phyloP scores from a whole-genome alignment of 2,113 vertebrate species.

The Sisor rabdophorus region DNA sequence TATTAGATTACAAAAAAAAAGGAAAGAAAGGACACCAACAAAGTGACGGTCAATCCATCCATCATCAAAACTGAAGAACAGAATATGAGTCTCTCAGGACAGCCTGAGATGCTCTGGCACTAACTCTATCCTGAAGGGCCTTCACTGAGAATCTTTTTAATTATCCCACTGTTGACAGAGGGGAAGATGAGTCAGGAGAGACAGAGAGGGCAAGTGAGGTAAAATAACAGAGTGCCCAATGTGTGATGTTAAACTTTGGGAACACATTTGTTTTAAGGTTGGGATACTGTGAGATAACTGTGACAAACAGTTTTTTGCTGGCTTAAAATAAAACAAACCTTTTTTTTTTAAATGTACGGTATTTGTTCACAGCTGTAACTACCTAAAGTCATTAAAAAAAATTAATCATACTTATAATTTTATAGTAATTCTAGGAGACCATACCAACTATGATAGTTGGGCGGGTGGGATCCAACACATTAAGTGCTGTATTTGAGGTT shows the following conservation, averaged over 20 bases:
- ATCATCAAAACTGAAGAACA: conserved; percentile 57
- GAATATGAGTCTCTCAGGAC: conserved; percentile 55
- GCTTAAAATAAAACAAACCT: too few relatives aligned
- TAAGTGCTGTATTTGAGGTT: not conserved
- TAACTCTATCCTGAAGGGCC: conserved; percentile 35
- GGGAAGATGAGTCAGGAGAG: conserved; percentile 22
- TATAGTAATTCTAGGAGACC: not conserved
- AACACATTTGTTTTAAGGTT: not conserved
- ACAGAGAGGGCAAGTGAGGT: not conserved
- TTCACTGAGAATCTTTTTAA: conserved; percentile 42
- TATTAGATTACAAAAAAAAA: conserved; percentile 54
- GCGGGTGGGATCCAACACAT: too few relatives aligned
- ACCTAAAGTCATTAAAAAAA: not conserved
- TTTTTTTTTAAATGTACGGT: not conserved
- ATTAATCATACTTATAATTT: not conserved
- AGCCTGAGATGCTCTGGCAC: conserved; percentile 44
- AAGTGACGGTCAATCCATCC: conserved; percentile 56
- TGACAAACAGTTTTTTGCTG: too few relatives aligned
- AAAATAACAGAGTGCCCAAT: conserved; percentile 22
- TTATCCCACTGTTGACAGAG: conserved; percentile 49
- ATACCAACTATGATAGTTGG: not conserved
- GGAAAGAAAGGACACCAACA: conserved; percentile 36
- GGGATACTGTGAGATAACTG: not conserved
- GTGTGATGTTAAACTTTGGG: not conserved
- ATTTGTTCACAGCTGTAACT: not conserved